Base-by-base conservation (phyloP, 2,888 invertebrate species). In the Pseudococcus jackbeardsleyi region DNA sequence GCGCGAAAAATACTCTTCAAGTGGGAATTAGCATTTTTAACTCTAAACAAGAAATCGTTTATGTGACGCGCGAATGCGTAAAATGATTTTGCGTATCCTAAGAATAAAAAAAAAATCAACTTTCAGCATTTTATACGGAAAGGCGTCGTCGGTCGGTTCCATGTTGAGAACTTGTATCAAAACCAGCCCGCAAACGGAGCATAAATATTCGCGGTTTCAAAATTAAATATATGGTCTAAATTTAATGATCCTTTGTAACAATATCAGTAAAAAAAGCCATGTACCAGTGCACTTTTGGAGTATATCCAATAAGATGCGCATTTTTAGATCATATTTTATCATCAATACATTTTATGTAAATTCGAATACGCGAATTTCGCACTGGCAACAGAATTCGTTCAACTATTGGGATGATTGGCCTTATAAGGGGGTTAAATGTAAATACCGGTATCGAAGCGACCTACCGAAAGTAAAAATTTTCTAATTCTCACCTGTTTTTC, bases 11-110 rank as follows among this genome's bases (percentile, higher is more conserved):
- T 77, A 42, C 26, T 39, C 77, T 6, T 77, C 6, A n/a, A 77
- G 77, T 77, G 39, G 22, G 26, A 77, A 77, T 77, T 77, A 77
- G 77, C 77, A 77, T 77, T 77, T 77, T 77, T n/a, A 77, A 77
- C 77, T 77, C n/a, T 33, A 33, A 77, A 42, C 77, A 42, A 77
- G 42, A 39, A 42, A 39, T 77, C 39, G 42, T 77, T 77, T 77
- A 77, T 33, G 77, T 12, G 42, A 77, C 77, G 77, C 42, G 26
- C 4, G 68, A 68, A 68, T 77, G 77, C 77, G 77, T 77, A 77
- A 39, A 42, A 77, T n/a, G 39, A 77, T n/a, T 77, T 26, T 68
- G 26, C 26, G 68, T 68, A 26, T 68, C 68, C 12, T 26, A 26
- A 42, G 42, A 8, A 42, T 42, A 11, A 1, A 68, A 68, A 68